These are phyloP conservation scores for Pipa parva DNA, from an alignment of 2,113 vertebrate species.

Conservation along the genomic window DNA sequence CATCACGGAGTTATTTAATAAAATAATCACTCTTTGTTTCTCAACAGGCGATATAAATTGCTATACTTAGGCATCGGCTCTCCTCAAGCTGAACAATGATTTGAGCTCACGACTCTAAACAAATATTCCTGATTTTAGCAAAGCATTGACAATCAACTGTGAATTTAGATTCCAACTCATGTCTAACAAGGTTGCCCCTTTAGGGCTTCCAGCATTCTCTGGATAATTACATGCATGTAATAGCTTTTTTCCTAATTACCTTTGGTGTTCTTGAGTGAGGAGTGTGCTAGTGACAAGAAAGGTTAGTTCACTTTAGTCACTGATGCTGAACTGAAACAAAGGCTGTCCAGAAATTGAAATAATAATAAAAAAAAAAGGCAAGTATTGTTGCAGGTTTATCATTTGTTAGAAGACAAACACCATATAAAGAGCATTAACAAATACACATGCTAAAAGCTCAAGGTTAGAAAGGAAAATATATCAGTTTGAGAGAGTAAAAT, in stretches of 20 bases:
- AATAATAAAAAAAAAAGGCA: no score
- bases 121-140: constrained; percentile 22
- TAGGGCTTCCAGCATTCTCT: not conserved
- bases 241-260: constrained; percentile 9
- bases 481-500: no score
- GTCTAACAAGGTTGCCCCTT: constrained; percentile 18
- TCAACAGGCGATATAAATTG: not conserved
- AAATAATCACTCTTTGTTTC: not conserved
- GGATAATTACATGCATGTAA: constrained; percentile 24
- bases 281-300: not conserved
- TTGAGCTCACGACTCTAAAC: constrained; percentile 14
- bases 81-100: not conserved
- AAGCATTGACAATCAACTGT: not conserved
- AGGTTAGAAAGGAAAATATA: no score
- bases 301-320: not conserved
- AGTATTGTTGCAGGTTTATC: no score
- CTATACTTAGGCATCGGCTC: not conserved
- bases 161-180: not conserved
- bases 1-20: not conserved
- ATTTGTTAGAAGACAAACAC: no score
- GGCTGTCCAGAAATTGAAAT: no score
- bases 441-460: no score
- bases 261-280: not conserved
- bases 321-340: not conserved
- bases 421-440: no score